phyloP scores from a whole-genome alignment of 2,888 invertebrate species.

The Drosophila trichaetosa region DNA sequence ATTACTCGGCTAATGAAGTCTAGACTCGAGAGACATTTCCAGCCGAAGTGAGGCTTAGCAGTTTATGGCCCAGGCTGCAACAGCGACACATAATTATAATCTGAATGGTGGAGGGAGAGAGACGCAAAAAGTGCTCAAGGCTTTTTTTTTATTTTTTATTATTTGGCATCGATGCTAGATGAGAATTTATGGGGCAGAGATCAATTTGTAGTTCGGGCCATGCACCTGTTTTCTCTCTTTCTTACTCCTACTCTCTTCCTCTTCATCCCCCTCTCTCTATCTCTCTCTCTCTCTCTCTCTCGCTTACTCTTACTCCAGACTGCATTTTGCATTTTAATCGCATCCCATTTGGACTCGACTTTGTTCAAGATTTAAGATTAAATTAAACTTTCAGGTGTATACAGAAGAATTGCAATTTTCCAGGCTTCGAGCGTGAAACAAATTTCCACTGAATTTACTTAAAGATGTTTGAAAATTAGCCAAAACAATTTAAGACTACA shows the following conservation, averaged over 20 bases:
- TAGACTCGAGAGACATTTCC: constrained; percentile 36
- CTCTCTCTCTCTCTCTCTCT: not conserved
- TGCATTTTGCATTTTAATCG: not conserved
- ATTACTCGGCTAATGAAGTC: constrained; percentile 75
- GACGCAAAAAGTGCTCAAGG: constrained; percentile 11
- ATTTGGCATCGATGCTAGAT: constrained; percentile 22
- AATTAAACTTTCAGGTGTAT: not conserved
- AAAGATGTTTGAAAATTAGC: not conserved
- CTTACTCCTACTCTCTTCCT: not conserved
- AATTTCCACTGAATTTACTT: not conserved
- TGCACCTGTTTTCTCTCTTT: not conserved
- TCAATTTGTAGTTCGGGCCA: constrained; percentile 26
- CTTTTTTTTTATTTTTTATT: not conserved
- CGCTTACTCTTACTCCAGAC: not conserved
- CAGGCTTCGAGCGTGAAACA: not conserved
- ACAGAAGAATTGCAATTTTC: not conserved
- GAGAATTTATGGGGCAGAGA: constrained; percentile 39
- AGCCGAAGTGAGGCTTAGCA: constrained; percentile 32
- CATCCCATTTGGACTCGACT: not conserved
- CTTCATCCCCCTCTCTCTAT: too few relatives aligned
- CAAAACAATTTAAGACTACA: not conserved
- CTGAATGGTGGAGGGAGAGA: not conserved
- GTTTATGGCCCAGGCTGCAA: constrained; percentile 42
- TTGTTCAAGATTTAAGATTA: not conserved
- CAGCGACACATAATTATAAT: constrained; percentile 8